Conservation (phyloP, 2,113 vertebrate species). For the Sterrhoptilus dennistouni region DNA sequence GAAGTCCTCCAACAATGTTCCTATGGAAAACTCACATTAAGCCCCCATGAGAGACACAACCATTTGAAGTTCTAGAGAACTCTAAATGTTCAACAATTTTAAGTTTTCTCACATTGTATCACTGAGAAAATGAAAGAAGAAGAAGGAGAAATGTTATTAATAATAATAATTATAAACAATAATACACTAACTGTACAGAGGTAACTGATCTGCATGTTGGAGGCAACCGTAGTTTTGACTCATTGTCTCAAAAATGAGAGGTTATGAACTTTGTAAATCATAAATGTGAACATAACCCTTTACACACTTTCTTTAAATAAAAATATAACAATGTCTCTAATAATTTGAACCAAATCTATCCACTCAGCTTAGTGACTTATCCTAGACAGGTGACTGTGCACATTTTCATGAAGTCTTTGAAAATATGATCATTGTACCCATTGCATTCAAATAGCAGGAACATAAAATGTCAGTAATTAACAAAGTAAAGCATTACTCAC, state of each 20-base stretch:
- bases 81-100: not conserved
- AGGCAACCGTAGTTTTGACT: not conserved
- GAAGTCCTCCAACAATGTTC: not conserved
- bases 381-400: not conserved
- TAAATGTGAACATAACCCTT: not conserved
- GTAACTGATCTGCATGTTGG: not conserved
- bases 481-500: conserved; percentile 66
- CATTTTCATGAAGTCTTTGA: not conserved
- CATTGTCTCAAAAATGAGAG: not conserved
- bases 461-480: not conserved
- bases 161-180: no score
- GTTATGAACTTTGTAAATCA: not conserved
- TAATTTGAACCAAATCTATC: not conserved
- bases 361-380: not conserved
- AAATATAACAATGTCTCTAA: not conserved
- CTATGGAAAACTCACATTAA: not conserved
- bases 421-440: not conserved
- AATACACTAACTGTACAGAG: not conserved
- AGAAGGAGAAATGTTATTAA: no score
- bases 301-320: not conserved
- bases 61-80: not conserved
- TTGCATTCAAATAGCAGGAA: not conserved
- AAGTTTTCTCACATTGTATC: not conserved
- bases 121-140: not conserved
- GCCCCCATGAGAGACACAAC: rapidly evolving